Percentiles rank a stretch among this genome's conserved stretches.
Conservation (phyloP, 2,797 vertebrate species). For the Mionectes olivaceus region DNA sequence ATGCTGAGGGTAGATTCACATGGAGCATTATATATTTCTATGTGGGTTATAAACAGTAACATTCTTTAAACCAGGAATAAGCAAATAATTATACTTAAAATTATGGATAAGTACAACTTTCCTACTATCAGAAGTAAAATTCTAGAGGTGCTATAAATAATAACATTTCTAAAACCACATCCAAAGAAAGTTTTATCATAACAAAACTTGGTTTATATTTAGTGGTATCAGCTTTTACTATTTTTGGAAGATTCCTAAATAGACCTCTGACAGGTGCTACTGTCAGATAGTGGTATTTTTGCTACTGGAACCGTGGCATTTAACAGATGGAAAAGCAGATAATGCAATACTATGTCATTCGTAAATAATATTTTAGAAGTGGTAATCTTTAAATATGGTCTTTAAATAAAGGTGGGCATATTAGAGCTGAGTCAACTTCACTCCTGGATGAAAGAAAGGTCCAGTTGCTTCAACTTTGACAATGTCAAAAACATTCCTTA, state of each 20-base stretch:
- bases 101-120: background rate
- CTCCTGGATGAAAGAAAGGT: background rate
- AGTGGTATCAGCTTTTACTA: background rate
- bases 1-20: background rate
- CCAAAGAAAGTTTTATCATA: background rate
- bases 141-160: background rate
- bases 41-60: background rate
- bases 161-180: background rate
- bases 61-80: background rate
- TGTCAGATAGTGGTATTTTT: conserved; percentile 24
- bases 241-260: conserved; percentile 26
- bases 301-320: conserved; percentile 5
- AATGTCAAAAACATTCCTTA: background rate
- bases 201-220: conserved; percentile 13
- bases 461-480: background rate
- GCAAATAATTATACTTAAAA: background rate
- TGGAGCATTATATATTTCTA: background rate
- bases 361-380: conserved; percentile 10
- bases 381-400: background rate
- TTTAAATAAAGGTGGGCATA: conserved; percentile 53
- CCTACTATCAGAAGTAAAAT: background rate
- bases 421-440: background rate
- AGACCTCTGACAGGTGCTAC: conserved; percentile 39
- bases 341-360: conserved; percentile 17
- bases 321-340: conserved; percentile 49